These are phyloP conservation scores for Campoletis sonorensis DNA, from an alignment of 1,140 invertebrate species.

Conservation along the genomic window DNA sequence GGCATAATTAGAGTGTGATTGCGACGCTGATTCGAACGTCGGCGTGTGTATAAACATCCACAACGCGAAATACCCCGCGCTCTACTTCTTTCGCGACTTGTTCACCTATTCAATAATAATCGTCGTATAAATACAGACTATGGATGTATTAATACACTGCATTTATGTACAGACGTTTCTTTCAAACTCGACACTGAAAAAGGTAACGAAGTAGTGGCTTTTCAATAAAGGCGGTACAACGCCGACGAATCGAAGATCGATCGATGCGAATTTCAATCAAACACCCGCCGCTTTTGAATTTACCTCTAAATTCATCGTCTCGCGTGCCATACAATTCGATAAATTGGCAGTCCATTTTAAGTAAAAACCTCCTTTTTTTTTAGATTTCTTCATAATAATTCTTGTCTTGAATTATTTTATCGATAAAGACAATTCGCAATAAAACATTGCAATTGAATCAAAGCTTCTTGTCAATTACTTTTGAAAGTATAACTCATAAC, in stretches of 20 bases:
- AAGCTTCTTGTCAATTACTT: no score
- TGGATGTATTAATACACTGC: background rate
- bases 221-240: background rate
- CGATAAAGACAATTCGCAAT: no score
- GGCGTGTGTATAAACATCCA: conserved; percentile 24
- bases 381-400: background rate
- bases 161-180: background rate
- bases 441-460: no score
- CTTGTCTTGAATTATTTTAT: background rate
- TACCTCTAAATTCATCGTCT: background rate
- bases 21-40: conserved; percentile 21
- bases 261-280: conserved; percentile 13
- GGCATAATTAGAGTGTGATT: conserved; percentile 25
- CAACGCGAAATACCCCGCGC: conserved; percentile 4
- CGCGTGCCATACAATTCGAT: background rate
- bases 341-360: background rate
- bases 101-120: conserved; percentile 23
- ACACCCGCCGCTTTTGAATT: conserved; percentile 2
- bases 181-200: conserved; percentile 25
- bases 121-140: background rate
- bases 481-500: no score
- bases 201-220: background rate
- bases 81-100: conserved; percentile 14
- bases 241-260: conserved; percentile 7
- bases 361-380: background rate